Percentiles rank a stretch among this genome's conserved stretches.
phyloP scores from a whole-genome alignment of 2,888 invertebrate genomes.

The Phrixothrix hirtus region DNA sequence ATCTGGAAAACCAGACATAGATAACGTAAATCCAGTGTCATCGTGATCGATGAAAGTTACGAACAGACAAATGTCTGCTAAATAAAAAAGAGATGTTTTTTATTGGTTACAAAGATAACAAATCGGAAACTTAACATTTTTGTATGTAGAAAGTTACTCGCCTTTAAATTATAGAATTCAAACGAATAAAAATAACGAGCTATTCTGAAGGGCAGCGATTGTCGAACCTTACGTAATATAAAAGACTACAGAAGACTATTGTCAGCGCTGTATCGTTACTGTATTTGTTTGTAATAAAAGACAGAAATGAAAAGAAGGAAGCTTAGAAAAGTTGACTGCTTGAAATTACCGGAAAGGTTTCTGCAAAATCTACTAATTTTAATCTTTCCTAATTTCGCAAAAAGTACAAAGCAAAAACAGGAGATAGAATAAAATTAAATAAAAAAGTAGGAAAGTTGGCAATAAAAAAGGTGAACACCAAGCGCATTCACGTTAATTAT shows the following conservation, averaged over 20 bases:
- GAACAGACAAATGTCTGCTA: slow-evolving; percentile 52
- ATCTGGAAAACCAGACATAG: slow-evolving; percentile 51
- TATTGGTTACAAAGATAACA: slow-evolving; percentile 50
- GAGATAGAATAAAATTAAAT: slow-evolving; percentile 37
- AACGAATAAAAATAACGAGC: slow-evolving; percentile 1
- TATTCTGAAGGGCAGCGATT: slow-evolving; percentile 7
- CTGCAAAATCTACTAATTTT: slow-evolving; percentile 30
- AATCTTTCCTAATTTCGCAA: slow-evolving; percentile 36
- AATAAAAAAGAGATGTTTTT: slow-evolving; percentile 51
- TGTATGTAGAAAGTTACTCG: no score
- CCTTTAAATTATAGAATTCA: no score
- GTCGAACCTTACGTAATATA: slow-evolving; percentile 5
- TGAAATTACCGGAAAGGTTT: slow-evolving; percentile 28
- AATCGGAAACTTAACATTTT: slow-evolving; percentile 40
- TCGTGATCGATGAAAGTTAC: slow-evolving; percentile 51
- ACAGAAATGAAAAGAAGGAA: slow-evolving; percentile 12
- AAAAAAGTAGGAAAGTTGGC: slow-evolving; percentile 35
- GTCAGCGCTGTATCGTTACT: slow-evolving; percentile 12
- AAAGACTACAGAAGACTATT: slow-evolving; percentile 8
- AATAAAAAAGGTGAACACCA: slow-evolving; percentile 37
- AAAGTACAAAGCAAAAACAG: slow-evolving; percentile 35
- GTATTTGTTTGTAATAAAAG: slow-evolving; percentile 19
- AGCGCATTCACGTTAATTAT: slow-evolving; percentile 47
- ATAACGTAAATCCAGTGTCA: slow-evolving; percentile 55
- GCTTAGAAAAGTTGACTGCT: slow-evolving; percentile 21